Evolutionary conservation across 2,888 invertebrate genomes (phyloP), one percentile per base, ranked within the genome.

Genomic region (Diarsia dahlii): DNA sequence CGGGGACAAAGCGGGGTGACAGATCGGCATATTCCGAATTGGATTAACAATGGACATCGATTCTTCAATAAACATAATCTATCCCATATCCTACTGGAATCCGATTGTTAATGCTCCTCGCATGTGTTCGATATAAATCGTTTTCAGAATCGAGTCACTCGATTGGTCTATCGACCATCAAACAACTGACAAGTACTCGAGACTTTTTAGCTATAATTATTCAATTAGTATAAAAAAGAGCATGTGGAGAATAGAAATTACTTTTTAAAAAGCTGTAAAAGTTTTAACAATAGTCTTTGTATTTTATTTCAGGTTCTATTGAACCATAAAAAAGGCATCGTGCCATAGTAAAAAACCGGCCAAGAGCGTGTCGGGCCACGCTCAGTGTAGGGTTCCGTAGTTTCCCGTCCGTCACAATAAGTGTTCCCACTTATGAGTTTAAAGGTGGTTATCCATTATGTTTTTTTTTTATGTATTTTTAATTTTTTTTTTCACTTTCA

Each of bases 211-310:
- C 34, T 9, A 60, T 10, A 34, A 60, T 34, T 60, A 34, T 60
- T 60, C 58, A 58, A 58, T 58, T 62, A 52, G 58, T 62, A 50
- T 63, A 34, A 56, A 72, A 20, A 13, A 3, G 2, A 28, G 3
- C 69, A 70, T 63, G 83, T 28, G 0, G 1, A 6, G 81, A 81
- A 74, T 81, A 71, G 54, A 71, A 71, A 83, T 83, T 13, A 28
- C 50, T 72, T 34, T 60, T 67, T 64, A 18, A 71, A 71, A 39
- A 46, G 54, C 52, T 13, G 15, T 71, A 64, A 71, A 66, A 67
- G 3, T 66, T n/a, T 52, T 54, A 52, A 70, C n/a, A 58, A 45
- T 52, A 45, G 34, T 18, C 6, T 28, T 4, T 23, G 12, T 45
- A 12, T 15, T 28, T 62, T 50, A 63, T 72, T 39, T 70, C 6